Percentiles rank a stretch among this genome's conserved stretches.
Conservation (phyloP, 2,888 invertebrate genomes). For the Bellardia pandia region DNA sequence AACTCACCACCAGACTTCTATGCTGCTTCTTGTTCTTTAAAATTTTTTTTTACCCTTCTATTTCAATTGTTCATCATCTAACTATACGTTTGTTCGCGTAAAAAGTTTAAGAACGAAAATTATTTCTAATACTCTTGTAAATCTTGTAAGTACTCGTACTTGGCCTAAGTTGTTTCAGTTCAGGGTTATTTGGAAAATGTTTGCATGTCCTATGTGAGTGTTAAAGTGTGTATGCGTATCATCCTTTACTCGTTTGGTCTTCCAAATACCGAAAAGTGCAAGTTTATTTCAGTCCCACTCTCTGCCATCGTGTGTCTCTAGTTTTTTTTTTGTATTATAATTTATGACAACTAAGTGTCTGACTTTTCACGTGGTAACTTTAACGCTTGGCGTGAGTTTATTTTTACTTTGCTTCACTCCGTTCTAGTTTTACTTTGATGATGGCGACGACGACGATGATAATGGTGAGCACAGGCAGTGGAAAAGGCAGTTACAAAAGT, state of each 20-base stretch:
- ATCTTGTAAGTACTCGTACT: conserved; percentile 73
- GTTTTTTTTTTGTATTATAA: conserved; percentile 61
- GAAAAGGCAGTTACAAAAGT: neutral
- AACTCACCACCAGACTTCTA: conserved; percentile 58
- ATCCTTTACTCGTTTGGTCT: conserved; percentile 56
- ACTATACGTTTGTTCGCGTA: conserved; percentile 57
- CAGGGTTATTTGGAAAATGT: conserved; percentile 63
- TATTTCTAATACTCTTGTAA: conserved; percentile 72
- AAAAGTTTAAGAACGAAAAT: conserved; percentile 67
- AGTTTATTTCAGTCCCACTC: conserved; percentile 39
- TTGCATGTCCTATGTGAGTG: conserved; percentile 30
- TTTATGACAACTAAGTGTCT: conserved; percentile 73
- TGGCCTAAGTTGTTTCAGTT: conserved; percentile 67
- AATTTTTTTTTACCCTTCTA: conserved; percentile 6
- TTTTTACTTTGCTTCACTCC: conserved; percentile 16
- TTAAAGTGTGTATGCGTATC: neutral
- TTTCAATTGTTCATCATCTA: conserved; percentile 36
- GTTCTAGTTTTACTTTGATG: conserved; percentile 45
- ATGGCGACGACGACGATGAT: conserved; percentile 24
- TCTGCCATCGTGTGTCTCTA: conserved; percentile 8
- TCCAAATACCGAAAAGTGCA: conserved; percentile 46
- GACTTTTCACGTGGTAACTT: conserved; percentile 72
- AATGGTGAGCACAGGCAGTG: neutral
- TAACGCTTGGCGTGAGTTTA: conserved; percentile 57
- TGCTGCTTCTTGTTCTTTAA: conserved; percentile 2